Conservation (phyloP, 1,140 invertebrate genomes). For the Panagrolaimus sp. region DNA sequence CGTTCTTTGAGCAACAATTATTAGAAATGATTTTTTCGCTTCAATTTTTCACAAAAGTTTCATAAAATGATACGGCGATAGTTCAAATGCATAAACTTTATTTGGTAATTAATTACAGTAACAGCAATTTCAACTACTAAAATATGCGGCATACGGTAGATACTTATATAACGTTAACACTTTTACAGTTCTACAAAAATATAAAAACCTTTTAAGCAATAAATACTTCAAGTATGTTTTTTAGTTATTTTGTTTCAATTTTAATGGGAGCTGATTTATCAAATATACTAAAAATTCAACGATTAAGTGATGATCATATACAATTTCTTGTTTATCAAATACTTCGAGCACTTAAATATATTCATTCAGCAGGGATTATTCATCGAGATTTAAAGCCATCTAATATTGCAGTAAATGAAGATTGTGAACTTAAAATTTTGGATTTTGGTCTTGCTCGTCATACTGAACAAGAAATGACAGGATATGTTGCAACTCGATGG, state of each 20-base stretch:
- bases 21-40: too few species aligned
- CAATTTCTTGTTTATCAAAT: constrained; percentile 99
- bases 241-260: constrained; percentile 85
- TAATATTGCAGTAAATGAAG: constrained; percentile 98
- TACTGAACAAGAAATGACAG: constrained; percentile 97
- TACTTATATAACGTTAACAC: too few species aligned
- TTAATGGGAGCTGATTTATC: constrained; percentile 98
- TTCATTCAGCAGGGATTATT: constrained; percentile 97
- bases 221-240: constrained; percentile 16
- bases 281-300: constrained; percentile 93
- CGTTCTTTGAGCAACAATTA: too few species aligned
- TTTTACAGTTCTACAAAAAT: too few species aligned
- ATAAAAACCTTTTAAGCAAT: neutral
- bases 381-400: constrained; percentile 98
- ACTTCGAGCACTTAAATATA: constrained; percentile 87
- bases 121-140: too few species aligned
- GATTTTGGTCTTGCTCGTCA: constrained; percentile 96
- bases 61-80: too few species aligned
- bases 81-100: too few species aligned
- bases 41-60: too few species aligned
- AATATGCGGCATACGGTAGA: too few species aligned
- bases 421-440: constrained; percentile 94
- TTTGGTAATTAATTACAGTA: too few species aligned
- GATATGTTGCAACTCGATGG: constrained; percentile 98
- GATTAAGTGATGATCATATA: constrained; percentile 92